These are phyloP conservation scores for Amorpha juglandis DNA, from an alignment of 2,888 invertebrate genomes.

Conservation along the genomic window DNA sequence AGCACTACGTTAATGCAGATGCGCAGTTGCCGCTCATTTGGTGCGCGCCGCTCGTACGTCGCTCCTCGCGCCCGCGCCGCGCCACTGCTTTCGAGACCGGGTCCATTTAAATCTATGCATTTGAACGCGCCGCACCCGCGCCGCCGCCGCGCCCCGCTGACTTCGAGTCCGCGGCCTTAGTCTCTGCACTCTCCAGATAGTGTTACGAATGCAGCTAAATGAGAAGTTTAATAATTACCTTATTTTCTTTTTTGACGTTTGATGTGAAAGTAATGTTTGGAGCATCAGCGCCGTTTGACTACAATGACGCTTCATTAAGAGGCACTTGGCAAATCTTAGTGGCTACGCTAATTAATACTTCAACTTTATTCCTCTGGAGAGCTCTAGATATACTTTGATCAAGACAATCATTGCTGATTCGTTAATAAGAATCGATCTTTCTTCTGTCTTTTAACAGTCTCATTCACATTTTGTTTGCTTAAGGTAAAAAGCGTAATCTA, in stretches of 20 bases:
- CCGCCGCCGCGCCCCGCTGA: too few species aligned
- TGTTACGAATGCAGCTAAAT: conserved; percentile 12
- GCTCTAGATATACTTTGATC: neutral
- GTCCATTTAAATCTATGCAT: too few species aligned
- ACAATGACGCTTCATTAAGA: neutral
- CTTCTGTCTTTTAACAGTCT: neutral
- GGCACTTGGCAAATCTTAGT: neutral
- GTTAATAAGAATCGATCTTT: neutral
- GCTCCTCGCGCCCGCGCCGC: too few species aligned
- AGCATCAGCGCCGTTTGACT: neutral
- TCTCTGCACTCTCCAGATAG: conserved; percentile 9
- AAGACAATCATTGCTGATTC: neutral
- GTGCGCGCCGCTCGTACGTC: too few species aligned
- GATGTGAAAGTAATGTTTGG: conserved; percentile 27
- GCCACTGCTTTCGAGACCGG: too few species aligned
- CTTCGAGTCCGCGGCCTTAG: too few species aligned
- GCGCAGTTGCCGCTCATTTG: too few species aligned
- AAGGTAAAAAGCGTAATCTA: too few species aligned
- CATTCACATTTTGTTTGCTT: neutral
- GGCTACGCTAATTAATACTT: conserved; percentile 1
- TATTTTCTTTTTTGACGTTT: conserved; percentile 18
- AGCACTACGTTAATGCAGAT: too few species aligned
- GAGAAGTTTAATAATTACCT: conserved; percentile 20
- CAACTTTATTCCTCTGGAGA: neutral
- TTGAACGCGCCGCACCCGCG: too few species aligned